Conservation (phyloP, 2,888 invertebrate species). For the Drosophila flavopinicola region DNA sequence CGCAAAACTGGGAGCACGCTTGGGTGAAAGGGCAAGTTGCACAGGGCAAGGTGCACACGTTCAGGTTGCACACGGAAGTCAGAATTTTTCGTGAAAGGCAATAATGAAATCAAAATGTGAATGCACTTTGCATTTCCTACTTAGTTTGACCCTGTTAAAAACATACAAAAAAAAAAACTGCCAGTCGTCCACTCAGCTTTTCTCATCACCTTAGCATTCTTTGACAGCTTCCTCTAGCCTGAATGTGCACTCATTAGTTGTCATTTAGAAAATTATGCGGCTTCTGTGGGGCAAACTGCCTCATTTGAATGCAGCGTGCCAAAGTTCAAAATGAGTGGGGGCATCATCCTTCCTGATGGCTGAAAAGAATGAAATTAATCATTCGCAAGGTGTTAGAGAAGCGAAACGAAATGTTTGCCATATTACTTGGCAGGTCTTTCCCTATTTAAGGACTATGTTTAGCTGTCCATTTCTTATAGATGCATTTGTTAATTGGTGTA, state of each 20-base stretch:
- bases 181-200: conserved; percentile 6
- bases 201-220: conserved; percentile 5
- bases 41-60: conserved; percentile 9
- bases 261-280: conserved; percentile 51
- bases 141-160: conserved; percentile 73
- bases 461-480: no score
- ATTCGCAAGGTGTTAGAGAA: background rate
- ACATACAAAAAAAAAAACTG: conserved; percentile 14
- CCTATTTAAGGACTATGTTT: no score
- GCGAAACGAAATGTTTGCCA: no score
- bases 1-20: conserved; percentile 9
- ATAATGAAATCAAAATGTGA: conserved; percentile 79
- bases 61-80: conserved; percentile 81
- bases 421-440: background rate
- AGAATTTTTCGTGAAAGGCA: conserved; percentile 50
- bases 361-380: conserved; percentile 4
- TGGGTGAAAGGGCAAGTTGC: background rate
- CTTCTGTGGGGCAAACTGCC: conserved; percentile 28
- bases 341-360: conserved; percentile 2
- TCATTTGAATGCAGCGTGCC: conserved; percentile 30
- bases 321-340: conserved; percentile 14
- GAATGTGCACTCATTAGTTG: conserved; percentile 70
- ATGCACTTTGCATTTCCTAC: conserved; percentile 81
- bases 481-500: no score
- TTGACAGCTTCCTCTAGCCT: conserved; percentile 27